Evolutionary conservation across 2,888 invertebrate genomes (phyloP), one percentile per base, ranked within the genome.

Genomic region (Mayetiola destructor): DNA sequence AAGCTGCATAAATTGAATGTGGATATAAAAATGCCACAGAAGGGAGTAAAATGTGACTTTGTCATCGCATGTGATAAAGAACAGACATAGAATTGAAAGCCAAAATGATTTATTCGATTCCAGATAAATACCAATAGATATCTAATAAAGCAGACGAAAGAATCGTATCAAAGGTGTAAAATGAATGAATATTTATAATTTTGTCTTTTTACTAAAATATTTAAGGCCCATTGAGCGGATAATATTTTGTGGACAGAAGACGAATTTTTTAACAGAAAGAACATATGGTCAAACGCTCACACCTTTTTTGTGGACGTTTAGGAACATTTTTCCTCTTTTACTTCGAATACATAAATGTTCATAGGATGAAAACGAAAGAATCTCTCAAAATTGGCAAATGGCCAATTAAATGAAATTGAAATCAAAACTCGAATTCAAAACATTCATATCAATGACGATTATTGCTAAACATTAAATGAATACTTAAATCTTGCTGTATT

Each of bases 91-190:
- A 48, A 27, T 37, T 12, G n/a, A 27, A 48, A 8, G n/a, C 29
- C 48, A 12, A 48, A 9, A 48, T 48, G 48, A 48, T 48, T 48
- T 48, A 48, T 48, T 48, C 27, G 48, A 27, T 27, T 48, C 27
- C 16, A 48, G 48, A 48, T 48, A 48, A 48, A 48, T 48, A 48
- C 27, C 23, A 48, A 48, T 48, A 48, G 48, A 48, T 48, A n/a
- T n/a, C n/a, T n/a, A 27, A 48, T 48, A 48, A 48, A 2, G 23
- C 6, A n/a, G 18, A 48, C 23, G 48, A 48, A 48, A 27, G 6
- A 18, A 48, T 27, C 27, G 16, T 48, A n/a, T 48, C 27, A 48
- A 48, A 48, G 48, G 48, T 48, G 48, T 48, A 48, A 48, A 48
- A 27, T 27, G 27, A 48, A 48, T 48, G 48, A 48, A 48, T 48